Evolutionary conservation across 1,140 invertebrate species (phyloP), one percentile per base, ranked within the genome.

Genomic region (Medauroidea extradentata): DNA sequence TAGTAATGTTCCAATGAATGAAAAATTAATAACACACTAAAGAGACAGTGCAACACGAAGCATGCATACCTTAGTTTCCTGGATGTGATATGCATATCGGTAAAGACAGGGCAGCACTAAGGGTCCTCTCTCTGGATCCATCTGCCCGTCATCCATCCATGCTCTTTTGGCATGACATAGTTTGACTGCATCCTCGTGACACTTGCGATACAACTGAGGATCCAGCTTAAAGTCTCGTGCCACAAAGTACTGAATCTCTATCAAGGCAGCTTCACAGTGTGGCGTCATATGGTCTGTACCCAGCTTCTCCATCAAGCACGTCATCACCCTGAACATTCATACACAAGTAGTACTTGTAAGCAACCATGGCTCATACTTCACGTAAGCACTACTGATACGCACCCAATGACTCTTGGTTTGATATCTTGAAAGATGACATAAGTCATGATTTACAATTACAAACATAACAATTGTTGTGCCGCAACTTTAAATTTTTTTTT

Each of bases 201-300:
- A 99, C 11, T 87, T 85, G 68, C 83, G 84, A 69, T 94, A 98
- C 14, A 99, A 77, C 60, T 89, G 86, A 0, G 91, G 87, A 79
- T 99, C 96, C 43, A 99, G 74, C 70, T 90, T 93, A 68, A 93
- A 99, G 78, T 98, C 93, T 65, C 96, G 83, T 0, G 93, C 88
- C 50, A 98, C 85, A 77, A 99, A 99, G 73, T 96, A 99, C 69
- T 99, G 95, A 68, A 99, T 96, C 78, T 98, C 93, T 18, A 98
- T 79, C 25, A 99, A 77, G 21, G 91, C 89, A 52, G 89, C 83
- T 79, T 96, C 92, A 79, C 97, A 99, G 16, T 89, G 84, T 55
- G 85, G 83, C 1, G 83, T 88, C 95, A 99, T 98, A 50, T 84
- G 75, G 41, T 85, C 81, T 0, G 88, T 87, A 39, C 91, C 91